Conservation (phyloP, 2,113 vertebrate genomes). For the Pantherophis guttatus region DNA sequence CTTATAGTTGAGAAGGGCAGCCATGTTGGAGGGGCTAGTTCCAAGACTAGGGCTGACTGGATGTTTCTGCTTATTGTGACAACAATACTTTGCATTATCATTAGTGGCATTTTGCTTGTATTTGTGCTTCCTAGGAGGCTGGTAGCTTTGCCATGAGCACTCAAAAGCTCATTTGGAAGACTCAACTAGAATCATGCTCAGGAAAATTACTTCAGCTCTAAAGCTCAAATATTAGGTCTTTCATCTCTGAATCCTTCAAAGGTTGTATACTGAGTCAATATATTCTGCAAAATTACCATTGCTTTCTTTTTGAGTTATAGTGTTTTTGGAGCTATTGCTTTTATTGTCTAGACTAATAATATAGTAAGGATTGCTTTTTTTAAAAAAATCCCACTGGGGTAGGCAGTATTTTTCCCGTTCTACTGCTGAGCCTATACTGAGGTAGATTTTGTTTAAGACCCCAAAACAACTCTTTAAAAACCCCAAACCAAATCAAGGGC, state of each 20-base stretch:
- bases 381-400: neutral
- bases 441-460: neutral
- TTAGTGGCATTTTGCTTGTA: neutral
- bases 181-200: neutral
- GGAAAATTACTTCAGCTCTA: neutral
- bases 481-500: neutral
- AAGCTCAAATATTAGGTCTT: constrained; percentile 6
- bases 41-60: neutral
- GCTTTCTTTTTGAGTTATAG: neutral
- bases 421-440: neutral
- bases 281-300: neutral
- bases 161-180: neutral
- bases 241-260: constrained; percentile 23
- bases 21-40: neutral
- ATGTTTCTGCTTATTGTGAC: neutral
- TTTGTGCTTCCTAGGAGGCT: neutral
- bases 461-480: neutral
- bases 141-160: neutral
- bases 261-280: neutral
- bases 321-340: neutral
- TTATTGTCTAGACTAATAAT: neutral
- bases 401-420: neutral
- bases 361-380: neutral
- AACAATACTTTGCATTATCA: neutral
- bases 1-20: neutral